Conservation (phyloP, 2,888 invertebrate species). For the Sarcophaga caerulescens region DNA sequence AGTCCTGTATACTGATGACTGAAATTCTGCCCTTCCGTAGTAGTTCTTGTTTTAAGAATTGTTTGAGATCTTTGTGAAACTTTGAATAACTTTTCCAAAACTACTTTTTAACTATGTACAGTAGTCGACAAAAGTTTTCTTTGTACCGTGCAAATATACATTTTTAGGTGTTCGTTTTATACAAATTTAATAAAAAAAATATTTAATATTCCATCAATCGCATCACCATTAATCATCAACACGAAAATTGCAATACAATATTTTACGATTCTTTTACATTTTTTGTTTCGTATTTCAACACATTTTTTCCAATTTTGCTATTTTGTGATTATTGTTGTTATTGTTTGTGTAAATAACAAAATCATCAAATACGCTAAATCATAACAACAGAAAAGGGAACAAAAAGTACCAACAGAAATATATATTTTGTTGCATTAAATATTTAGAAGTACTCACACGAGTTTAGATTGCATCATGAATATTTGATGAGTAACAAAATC, state of each 20-base stretch:
- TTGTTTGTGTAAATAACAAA: constrained; percentile 62
- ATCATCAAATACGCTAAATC: constrained; percentile 56
- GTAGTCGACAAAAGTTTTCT: too few species aligned
- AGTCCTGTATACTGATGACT: too few species aligned
- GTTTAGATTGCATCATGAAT: constrained; percentile 82
- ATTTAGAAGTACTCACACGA: constrained; percentile 81
- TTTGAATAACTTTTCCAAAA: too few species aligned
- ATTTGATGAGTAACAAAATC: constrained; percentile 73
- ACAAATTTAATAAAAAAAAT: not conserved
- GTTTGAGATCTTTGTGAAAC: too few species aligned
- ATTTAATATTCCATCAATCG: constrained; percentile 31
- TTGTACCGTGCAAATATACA: not conserved
- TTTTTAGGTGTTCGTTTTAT: not conserved
- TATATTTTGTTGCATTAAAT: constrained; percentile 73
- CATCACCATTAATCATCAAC: constrained; percentile 51
- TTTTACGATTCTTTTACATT: not conserved
- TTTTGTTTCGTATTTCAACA: not conserved
- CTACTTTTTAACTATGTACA: too few species aligned
- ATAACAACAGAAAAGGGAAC: constrained; percentile 26
- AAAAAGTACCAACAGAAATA: not conserved
- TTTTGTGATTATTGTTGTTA: constrained; percentile 18
- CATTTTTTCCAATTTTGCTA: constrained; percentile 14
- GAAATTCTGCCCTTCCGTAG: too few species aligned
- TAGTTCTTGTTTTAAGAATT: too few species aligned
- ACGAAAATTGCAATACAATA: constrained; percentile 17